phyloP scores from a whole-genome alignment of 1,140 invertebrate species.

The Platorchestia sp. region DNA sequence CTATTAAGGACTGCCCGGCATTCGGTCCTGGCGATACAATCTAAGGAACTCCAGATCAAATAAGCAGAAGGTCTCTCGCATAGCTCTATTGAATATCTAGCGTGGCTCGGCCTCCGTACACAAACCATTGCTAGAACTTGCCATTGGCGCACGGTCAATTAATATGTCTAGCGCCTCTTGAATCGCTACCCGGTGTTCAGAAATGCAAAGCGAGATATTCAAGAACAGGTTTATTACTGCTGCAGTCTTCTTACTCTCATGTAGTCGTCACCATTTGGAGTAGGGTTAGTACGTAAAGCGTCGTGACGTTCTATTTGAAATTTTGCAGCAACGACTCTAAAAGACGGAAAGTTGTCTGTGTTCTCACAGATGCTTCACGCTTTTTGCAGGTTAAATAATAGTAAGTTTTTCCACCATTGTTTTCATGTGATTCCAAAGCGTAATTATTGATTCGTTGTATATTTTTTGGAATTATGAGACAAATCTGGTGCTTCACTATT shows the following conservation, averaged over 20 bases:
- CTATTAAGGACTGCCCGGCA: background rate
- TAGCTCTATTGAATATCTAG: conserved; percentile 41
- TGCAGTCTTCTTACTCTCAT: background rate
- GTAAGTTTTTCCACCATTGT: background rate
- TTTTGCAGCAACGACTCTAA: background rate
- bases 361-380: background rate
- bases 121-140: background rate
- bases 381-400: background rate
- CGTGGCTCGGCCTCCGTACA: background rate
- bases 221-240: background rate
- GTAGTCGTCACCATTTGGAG: background rate
- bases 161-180: conserved; percentile 2
- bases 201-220: background rate
- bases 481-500: too few species aligned
- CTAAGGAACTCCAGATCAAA: conserved; percentile 43
- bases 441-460: too few species aligned
- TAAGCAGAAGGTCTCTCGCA: conserved; percentile 6
- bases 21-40: conserved; percentile 12
- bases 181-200: background rate
- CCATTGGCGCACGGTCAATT: background rate
- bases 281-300: background rate
- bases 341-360: background rate
- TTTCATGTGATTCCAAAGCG: too few species aligned
- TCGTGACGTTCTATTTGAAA: background rate
- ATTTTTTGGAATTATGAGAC: too few species aligned